phyloP scores from a whole-genome alignment of 2,888 invertebrate genomes.

The Danaus chrysippus region DNA sequence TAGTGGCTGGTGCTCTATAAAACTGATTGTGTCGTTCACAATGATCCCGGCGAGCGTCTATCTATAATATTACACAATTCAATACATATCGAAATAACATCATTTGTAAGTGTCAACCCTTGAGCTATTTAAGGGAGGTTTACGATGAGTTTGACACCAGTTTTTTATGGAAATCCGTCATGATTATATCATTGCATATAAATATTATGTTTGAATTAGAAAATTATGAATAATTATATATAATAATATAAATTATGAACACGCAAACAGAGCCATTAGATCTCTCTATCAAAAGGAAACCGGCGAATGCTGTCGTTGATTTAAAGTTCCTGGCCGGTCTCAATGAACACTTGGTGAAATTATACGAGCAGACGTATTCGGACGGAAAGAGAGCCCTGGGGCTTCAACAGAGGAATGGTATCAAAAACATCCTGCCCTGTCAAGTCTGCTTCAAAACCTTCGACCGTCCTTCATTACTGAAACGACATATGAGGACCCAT shows the following conservation, averaged over 20 bases:
- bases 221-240: slow-evolving; percentile 12
- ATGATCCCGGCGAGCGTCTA: slow-evolving; percentile 48
- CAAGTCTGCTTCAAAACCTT: slow-evolving; percentile 83
- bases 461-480: slow-evolving; percentile 83
- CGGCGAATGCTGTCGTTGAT: slow-evolving; percentile 55
- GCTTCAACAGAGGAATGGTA: slow-evolving; percentile 37
- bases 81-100: slow-evolving; percentile 55
- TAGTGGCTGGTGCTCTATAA: slow-evolving; percentile 70
- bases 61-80: slow-evolving; percentile 62
- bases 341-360: slow-evolving; percentile 61
- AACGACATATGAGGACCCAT: slow-evolving; percentile 83
- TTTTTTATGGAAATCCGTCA: slow-evolving; percentile 54
- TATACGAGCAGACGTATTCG: slow-evolving; percentile 61
- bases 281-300: slow-evolving; percentile 52
- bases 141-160: slow-evolving; percentile 50
- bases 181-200: slow-evolving; percentile 39
- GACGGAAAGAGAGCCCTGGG: slow-evolving; percentile 41
- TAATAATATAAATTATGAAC: slow-evolving; percentile 43
- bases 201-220: slow-evolving; percentile 1
- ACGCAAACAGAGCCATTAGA: slow-evolving; percentile 67
- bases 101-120: slow-evolving; percentile 58
- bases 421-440: slow-evolving; percentile 73
- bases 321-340: slow-evolving; percentile 64
- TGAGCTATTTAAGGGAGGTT: slow-evolving; percentile 61
- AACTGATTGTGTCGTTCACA: slow-evolving; percentile 65